Evolutionary conservation across 2,888 invertebrate species (phyloP).

Genomic region (Lithophane semibrunnea): DNA sequence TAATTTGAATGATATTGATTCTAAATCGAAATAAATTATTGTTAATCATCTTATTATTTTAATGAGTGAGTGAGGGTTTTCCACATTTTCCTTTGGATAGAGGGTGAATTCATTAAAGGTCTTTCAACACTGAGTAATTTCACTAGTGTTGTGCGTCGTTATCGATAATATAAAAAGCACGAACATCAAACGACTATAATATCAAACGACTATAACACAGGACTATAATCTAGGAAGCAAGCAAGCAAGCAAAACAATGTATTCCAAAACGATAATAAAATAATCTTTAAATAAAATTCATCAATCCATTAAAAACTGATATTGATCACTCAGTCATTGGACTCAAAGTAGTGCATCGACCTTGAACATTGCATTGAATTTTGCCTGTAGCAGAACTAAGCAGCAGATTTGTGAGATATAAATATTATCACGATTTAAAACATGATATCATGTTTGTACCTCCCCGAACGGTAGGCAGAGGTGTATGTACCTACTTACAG

Average conservation of each 20-base stretch:
- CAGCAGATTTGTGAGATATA: neutral
- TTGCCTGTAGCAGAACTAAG: neutral
- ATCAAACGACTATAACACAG: no score
- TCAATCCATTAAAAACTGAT: slow-evolving; percentile 1
- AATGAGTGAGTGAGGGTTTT: no score
- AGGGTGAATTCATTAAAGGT: neutral
- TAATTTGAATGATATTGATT: neutral
- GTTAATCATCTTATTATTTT: no score
- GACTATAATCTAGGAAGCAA: neutral
- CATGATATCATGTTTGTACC: no score
- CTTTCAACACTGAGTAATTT: slow-evolving; percentile 35
- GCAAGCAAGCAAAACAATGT: neutral
- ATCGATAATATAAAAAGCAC: neutral
- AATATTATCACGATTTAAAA: neutral
- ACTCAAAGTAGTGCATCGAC: neutral
- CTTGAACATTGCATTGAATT: neutral
- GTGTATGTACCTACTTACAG: no score
- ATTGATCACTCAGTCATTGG: neutral
- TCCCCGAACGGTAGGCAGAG: no score
- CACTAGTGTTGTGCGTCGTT: slow-evolving; percentile 35
- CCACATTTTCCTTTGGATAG: neutral
- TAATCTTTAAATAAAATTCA: neutral
- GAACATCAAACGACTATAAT: no score
- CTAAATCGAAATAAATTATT: neutral
- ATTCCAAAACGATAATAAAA: neutral